These are phyloP conservation scores for Liposcelis brunnea DNA, from an alignment of 2,888 invertebrate species.

Conservation along the genomic window DNA sequence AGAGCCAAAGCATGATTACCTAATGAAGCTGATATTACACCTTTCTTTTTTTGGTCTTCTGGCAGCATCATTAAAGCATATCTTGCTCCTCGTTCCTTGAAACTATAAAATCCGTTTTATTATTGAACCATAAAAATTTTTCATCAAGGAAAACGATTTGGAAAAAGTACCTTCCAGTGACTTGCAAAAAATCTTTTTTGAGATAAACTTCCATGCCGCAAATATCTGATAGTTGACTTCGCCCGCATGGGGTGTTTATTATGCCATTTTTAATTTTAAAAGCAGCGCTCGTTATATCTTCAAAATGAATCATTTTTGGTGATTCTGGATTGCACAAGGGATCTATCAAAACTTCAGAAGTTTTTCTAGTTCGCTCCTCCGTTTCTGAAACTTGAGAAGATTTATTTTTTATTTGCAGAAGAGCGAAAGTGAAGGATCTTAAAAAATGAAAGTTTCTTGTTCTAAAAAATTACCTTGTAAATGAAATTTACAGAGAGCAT, in stretches of 20 bases:
- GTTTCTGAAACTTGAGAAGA: too few relatives aligned
- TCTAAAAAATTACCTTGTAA: too few relatives aligned
- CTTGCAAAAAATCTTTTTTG: conserved; percentile 87
- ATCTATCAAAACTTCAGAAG: conserved; percentile 22
- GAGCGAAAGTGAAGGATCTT: too few relatives aligned
- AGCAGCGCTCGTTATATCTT: conserved; percentile 78
- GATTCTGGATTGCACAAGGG: conserved; percentile 46
- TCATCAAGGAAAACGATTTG: conserved; percentile 1
- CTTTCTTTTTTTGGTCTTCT: conserved; percentile 48
- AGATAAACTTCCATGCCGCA: conserved; percentile 76
- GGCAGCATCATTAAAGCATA: conserved; percentile 63
- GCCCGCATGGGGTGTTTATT: conserved; percentile 70
- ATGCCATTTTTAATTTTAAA: conserved; percentile 74
- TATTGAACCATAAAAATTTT: conserved; percentile 4
- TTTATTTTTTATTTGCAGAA: too few relatives aligned
- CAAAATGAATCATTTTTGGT: conserved; percentile 56
- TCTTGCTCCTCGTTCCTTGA: conserved; percentile 87
- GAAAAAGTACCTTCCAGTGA: conserved; percentile 67
- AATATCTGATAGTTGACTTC: conserved; percentile 55
- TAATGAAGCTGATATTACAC: conserved; percentile 83
- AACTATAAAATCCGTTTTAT: conserved; percentile 33
- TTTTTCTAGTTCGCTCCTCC: too few relatives aligned
- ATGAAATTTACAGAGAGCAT: too few relatives aligned
- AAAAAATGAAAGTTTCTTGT: too few relatives aligned
- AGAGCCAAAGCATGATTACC: conserved; percentile 86